phyloP scores from a whole-genome alignment of 2,888 invertebrate genomes.

The Nomada fucata region DNA sequence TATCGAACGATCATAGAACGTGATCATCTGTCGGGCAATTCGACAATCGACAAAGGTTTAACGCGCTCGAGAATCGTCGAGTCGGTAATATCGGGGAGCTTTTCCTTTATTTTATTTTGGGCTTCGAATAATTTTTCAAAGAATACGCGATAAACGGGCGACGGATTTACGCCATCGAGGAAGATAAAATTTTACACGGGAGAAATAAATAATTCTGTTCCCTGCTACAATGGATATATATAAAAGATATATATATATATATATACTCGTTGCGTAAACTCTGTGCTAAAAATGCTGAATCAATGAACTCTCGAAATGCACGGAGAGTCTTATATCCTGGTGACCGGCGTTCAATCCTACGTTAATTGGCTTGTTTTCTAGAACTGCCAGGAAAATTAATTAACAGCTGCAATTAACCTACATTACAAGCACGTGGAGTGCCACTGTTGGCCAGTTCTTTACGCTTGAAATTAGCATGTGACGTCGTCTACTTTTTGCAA shows the following conservation, averaged over 20 bases:
- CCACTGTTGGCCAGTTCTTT: slow-evolving; percentile 17
- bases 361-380: slow-evolving; percentile 55
- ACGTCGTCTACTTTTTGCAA: neutral
- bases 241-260: neutral
- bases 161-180: too few relatives aligned
- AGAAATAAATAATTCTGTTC: too few relatives aligned
- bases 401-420: slow-evolving; percentile 59
- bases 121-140: too few relatives aligned
- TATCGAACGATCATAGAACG: neutral
- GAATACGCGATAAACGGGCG: too few relatives aligned
- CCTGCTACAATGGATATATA: too few relatives aligned
- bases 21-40: neutral
- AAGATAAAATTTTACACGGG: too few relatives aligned
- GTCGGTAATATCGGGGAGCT: too few relatives aligned
- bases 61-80: neutral
- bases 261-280: neutral
- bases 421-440: slow-evolving; percentile 27
- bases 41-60: neutral
- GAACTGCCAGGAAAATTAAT: slow-evolving; percentile 42
- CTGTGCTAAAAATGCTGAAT: neutral
- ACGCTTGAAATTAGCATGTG: slow-evolving; percentile 2
- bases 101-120: too few relatives aligned
- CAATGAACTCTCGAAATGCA: slow-evolving; percentile 7
- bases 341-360: slow-evolving; percentile 14
- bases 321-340: neutral